These are phyloP conservation scores for Zosterops borbonicus DNA, from an alignment of 2,113 vertebrate species.

Conservation along the genomic window DNA sequence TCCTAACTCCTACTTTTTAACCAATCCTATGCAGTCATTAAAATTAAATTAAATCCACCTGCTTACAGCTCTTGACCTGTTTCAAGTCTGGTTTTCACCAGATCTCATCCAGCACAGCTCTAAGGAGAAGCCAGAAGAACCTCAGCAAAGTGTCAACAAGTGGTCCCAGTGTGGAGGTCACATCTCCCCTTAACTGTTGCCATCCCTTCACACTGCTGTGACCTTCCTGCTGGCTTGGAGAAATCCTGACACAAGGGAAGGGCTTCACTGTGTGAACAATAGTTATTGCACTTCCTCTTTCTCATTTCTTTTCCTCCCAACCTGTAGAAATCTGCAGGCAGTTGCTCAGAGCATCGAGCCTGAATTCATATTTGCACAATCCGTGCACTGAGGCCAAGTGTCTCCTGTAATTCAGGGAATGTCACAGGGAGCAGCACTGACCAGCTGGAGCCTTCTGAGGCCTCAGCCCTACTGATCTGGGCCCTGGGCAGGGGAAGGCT, in stretches of 20 bases:
- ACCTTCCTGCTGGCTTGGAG: not conserved
- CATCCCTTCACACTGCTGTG: not conserved
- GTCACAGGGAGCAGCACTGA: not conserved
- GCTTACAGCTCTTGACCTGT: not conserved
- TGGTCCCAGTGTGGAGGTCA: accelerated
- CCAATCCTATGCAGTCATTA: not conserved
- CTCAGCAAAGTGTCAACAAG: accelerated
- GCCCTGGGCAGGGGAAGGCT: not conserved
- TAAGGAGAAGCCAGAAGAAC: not conserved
- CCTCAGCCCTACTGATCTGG: not conserved
- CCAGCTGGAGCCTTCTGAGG: not conserved
- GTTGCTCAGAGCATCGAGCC: not conserved
- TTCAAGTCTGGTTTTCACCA: accelerated
- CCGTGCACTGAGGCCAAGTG: not conserved
- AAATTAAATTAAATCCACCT: not conserved
- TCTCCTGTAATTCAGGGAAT: conserved; percentile 6
- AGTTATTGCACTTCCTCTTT: not conserved
- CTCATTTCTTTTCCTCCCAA: not conserved
- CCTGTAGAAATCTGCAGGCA: not conserved
- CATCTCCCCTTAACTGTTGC: not conserved
- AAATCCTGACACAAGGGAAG: not conserved
- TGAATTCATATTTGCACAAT: not conserved
- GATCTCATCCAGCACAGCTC: not conserved
- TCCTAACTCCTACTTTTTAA: not conserved
- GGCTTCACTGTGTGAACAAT: not conserved